Percentiles rank a stretch among this genome's conserved stretches.
phyloP scores from a whole-genome alignment of 1,140 invertebrate species.

The Agrypnia vestita region DNA sequence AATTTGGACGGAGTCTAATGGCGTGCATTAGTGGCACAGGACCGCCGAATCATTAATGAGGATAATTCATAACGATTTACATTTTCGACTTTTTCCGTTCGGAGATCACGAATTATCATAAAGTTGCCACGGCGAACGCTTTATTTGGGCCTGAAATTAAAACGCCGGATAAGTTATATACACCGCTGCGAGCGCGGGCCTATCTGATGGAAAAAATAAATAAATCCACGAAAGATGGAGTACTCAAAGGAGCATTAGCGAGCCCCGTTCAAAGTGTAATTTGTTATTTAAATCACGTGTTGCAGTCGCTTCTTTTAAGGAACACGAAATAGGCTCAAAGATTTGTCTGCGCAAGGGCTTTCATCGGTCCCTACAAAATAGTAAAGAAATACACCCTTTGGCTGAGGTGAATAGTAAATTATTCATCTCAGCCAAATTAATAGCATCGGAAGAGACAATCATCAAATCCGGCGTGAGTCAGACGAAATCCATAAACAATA shows the following conservation, averaged over 20 bases:
- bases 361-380: no score
- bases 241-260: slow-evolving; percentile 51
- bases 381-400: no score
- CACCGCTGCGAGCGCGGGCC: slow-evolving; percentile 5
- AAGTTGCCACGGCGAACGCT: slow-evolving; percentile 29
- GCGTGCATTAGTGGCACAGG: slow-evolving; percentile 16
- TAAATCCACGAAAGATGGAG: slow-evolving; percentile 49
- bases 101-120: slow-evolving; percentile 42
- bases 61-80: slow-evolving; percentile 46
- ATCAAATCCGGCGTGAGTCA: no score
- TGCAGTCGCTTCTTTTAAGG: slow-evolving; percentile 31
- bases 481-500: no score
- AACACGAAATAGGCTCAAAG: slow-evolving; percentile 35
- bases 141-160: slow-evolving; percentile 8
- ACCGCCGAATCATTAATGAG: slow-evolving; percentile 46
- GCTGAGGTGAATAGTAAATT: no score
- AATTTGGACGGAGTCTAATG: slow-evolving; percentile 34
- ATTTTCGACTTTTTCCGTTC: slow-evolving; percentile 44
- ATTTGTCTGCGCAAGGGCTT: slow-evolving; percentile 1
- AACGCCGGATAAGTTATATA: slow-evolving; percentile 18
- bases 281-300: slow-evolving; percentile 56
- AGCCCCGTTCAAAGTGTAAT: slow-evolving; percentile 57
- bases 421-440: no score
- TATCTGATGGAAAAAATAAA: slow-evolving; percentile 51
- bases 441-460: no score